These are phyloP conservation scores for Crocallis elinguaria DNA, from an alignment of 2,888 invertebrate genomes.

Conservation along the genomic window DNA sequence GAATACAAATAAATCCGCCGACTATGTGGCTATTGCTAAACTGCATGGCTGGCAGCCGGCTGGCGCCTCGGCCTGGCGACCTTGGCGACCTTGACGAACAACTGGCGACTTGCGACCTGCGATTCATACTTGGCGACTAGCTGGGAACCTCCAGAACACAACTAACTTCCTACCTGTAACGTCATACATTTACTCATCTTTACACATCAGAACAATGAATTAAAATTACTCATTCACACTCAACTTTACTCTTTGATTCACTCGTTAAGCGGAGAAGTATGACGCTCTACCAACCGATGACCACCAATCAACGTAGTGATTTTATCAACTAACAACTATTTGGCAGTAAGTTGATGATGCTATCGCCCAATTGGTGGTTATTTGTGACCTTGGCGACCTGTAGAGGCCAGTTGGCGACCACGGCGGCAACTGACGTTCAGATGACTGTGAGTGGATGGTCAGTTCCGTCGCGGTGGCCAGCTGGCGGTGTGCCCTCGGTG, in stretches of 20 bases:
- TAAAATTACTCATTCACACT: slow-evolving; percentile 39
- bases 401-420: slow-evolving; percentile 3
- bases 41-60: slow-evolving; percentile 56
- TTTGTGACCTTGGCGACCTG: slow-evolving; percentile 32
- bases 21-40: slow-evolving; percentile 85
- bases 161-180: slow-evolving; percentile 25
- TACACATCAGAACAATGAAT: slow-evolving; percentile 37
- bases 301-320: slow-evolving; percentile 48
- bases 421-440: slow-evolving; percentile 22
- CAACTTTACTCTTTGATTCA: slow-evolving; percentile 24
- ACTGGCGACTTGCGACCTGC: slow-evolving; percentile 37
- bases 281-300: slow-evolving; percentile 35
- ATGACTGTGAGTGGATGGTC: slow-evolving; percentile 6
- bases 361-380: slow-evolving; percentile 42
- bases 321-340: slow-evolving; percentile 50
- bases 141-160: slow-evolving; percentile 4
- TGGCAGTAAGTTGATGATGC: slow-evolving; percentile 52
- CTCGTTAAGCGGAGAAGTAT: slow-evolving; percentile 29
- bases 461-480: neutral
- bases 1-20: slow-evolving; percentile 80
- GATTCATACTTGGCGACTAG: slow-evolving; percentile 21
- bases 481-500: slow-evolving; percentile 36
- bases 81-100: slow-evolving; percentile 43
- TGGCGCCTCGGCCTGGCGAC: slow-evolving; percentile 33
- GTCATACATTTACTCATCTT: slow-evolving; percentile 22